Base-by-base conservation (phyloP, 1,140 invertebrate genomes). In the Caenorhabditis inopinata region DNA sequence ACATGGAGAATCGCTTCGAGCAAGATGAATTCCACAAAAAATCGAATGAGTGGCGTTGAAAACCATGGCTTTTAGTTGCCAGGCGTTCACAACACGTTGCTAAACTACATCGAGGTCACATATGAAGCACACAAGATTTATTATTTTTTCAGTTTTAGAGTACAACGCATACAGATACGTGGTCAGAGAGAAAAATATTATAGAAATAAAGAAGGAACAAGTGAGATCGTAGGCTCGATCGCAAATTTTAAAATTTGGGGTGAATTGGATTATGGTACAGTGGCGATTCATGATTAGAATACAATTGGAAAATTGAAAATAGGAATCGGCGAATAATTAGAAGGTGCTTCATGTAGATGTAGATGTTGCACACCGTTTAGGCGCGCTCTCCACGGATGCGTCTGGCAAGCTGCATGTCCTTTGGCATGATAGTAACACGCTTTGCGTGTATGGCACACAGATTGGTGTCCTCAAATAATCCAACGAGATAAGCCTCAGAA, bases 401-500 rank as follows among this genome's bases (percentile, higher is more conserved):
- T 89, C 94, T 91, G 49, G 94, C 94, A 83, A 95, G 90, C 89
- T 96, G 95, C 86, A 96, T 96, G 88, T 96, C 95, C 90, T 96
- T 96, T 75, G 95, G 94, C 94, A 96, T 96, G 87, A 96, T 96
- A 83, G 95, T 96, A 42, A 96, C 94, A 86, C 94, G 92, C 89
- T 95, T 96, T 82, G 94, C 94, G 87, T 96, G 94, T 89, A 96
- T 96, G 82, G 94, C 94, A 90, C 94, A 95, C 91, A 95, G 91
- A 90, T 96, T 95, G 80, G 94, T 95, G 90, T 95, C 94, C 92
- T 96, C 94, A 91, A 88, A 96, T 9, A 96, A 91, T 85, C 94
- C 93, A 11, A 95, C 94, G 79, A 95, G 88, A 87, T 95, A 95
- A 25, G 94, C 93, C 88, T 96, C 94, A 85, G 93, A 93, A n/a